These are phyloP conservation scores for human (Homo sapiens) DNA, from an alignment of 2,113 vertebrate genomes.

Conservation along the genomic window DNA sequence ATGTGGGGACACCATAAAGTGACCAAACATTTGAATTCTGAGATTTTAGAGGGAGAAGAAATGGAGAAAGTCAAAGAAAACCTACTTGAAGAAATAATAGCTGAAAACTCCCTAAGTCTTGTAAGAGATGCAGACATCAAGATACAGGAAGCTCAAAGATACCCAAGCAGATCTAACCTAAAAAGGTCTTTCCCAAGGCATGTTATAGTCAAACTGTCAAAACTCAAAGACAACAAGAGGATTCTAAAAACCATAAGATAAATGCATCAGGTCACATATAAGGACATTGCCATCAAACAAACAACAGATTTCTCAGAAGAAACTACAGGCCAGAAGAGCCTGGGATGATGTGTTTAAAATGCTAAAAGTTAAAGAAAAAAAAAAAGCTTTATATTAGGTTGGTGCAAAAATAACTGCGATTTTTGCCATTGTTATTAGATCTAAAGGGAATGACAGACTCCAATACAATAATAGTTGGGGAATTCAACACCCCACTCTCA, in stretches of 20 bases:
- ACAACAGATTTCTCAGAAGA: background rate
- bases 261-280: background rate
- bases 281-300: background rate
- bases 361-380: background rate
- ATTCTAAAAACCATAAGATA: background rate
- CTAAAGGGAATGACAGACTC: too few species aligned
- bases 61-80: background rate
- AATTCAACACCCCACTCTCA: too few species aligned
- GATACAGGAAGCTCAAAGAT: background rate
- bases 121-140: background rate
- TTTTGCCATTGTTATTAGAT: too few species aligned
- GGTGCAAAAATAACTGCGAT: too few species aligned
- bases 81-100: background rate
- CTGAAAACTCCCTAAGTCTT: background rate
- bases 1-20: background rate
- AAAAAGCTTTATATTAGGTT: background rate
- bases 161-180: background rate
- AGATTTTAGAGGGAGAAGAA: background rate
- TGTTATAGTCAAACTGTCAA: background rate
- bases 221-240: background rate
- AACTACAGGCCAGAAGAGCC: background rate
- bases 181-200: background rate
- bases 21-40: background rate
- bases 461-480: too few species aligned
- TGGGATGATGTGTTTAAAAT: background rate